Evolutionary conservation across 2,888 invertebrate species (phyloP).

Genomic region (Limnephilus marmoratus): DNA sequence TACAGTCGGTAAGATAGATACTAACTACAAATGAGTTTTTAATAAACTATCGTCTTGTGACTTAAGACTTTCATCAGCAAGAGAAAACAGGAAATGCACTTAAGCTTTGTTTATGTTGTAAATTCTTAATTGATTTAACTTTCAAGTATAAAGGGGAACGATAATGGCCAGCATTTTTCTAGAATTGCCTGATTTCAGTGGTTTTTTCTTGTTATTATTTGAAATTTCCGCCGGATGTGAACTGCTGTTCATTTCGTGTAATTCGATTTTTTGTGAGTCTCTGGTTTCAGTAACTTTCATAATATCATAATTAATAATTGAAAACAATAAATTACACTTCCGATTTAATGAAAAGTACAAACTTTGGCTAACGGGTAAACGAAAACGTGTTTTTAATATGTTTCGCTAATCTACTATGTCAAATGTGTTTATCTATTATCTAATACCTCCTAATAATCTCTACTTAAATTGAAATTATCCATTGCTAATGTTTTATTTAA

Average conservation of each 20-base stretch:
- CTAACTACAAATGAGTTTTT: conserved; percentile 59
- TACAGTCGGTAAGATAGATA: not conserved
- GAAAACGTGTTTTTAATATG: not conserved
- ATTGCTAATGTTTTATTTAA: not conserved
- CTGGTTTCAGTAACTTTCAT: not conserved
- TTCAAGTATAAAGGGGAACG: not conserved
- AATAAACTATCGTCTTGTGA: conserved; percentile 48
- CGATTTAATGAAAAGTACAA: not conserved
- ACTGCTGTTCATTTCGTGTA: not conserved
- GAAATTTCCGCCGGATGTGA: not conserved
- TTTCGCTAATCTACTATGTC: not conserved
- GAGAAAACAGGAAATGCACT: not conserved
- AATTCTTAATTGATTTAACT: not conserved
- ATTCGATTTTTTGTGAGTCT: not conserved
- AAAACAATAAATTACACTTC: not conserved
- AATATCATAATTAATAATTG: not conserved
- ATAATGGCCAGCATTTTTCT: not conserved
- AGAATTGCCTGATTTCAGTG: not conserved
- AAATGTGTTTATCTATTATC: too few species aligned
- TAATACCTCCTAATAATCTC: not conserved
- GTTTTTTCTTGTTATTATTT: not conserved
- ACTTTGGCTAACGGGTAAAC: not conserved
- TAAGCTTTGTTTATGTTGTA: not conserved
- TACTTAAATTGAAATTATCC: too few species aligned
- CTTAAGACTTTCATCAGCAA: not conserved